Evolutionary conservation across 2,797 vertebrate species (phyloP), one percentile per base, ranked within the genome.

Genomic region (Aldrovandia affinis): DNA sequence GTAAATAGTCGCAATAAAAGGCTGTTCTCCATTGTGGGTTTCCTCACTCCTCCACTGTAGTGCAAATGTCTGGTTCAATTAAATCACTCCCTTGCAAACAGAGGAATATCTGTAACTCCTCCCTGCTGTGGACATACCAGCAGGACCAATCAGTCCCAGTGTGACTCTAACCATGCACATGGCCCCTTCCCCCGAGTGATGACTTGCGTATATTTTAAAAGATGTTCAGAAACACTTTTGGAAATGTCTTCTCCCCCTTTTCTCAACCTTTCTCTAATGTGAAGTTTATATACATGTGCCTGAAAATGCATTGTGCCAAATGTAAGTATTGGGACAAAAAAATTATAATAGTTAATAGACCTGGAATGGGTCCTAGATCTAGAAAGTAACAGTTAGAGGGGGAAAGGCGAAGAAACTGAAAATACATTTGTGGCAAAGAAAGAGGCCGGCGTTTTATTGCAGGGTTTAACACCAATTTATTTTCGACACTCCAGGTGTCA

Each of bases 381-480:
- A 47, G 52, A 9, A 33, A 50, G 20, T 36, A 73, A 61, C 1
- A 55, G 22, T 54, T 39, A 25, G 28, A 78, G 1, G 30, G 20
- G 25, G 20, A 75, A n/a, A 78, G 47, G 0, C 12, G 50, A 15
- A 28, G 14, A 52, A 2, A 55, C n/a, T 55, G 57, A n/a, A 25
- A 25, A 61, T n/a, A 22, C 3, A 22, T n/a, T 25, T 25, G 20
- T 5, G 57, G 20, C 1, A n/a, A 30, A 63, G n/a, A 63, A 63
- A 63, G 59, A 63, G 59, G 59, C 5, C 2, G 59, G 25, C n/a
- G 4, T 30, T 36, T 3, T 10, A 18, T 28, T 61, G 14, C 33
- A 22, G 54, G 12, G 25, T 20, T 81, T 59, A 14, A 57, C 79
- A 33, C 79, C 7, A 39, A 84, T 22, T 81, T 14, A 84, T 84